Conservation (phyloP, 2,113 vertebrate genomes). For the Ictalurus punctatus region DNA sequence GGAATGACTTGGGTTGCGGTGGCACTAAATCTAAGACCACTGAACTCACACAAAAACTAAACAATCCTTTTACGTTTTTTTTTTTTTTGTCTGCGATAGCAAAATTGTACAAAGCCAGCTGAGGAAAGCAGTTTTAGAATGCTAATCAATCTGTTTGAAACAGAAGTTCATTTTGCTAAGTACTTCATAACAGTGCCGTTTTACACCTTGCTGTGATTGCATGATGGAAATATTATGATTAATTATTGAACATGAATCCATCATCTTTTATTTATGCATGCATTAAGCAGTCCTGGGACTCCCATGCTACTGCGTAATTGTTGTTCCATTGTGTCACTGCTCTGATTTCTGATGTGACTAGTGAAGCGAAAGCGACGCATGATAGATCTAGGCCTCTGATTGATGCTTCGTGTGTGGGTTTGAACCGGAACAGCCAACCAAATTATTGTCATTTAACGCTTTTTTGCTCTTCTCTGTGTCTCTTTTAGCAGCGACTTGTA, state of each 20-base stretch:
- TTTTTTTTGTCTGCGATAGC: not conserved
- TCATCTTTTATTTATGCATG: slow-evolving; percentile 80
- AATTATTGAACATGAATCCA: slow-evolving; percentile 79
- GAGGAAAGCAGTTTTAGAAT: slow-evolving; percentile 65
- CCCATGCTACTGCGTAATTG: slow-evolving; percentile 69
- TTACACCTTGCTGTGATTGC: slow-evolving; percentile 44
- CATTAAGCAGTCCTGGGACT: slow-evolving; percentile 68
- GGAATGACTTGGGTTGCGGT: not conserved
- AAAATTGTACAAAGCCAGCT: slow-evolving; percentile 57
- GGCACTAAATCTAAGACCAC: not conserved
- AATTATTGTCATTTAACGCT: slow-evolving; percentile 72
- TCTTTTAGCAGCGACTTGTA: slow-evolving; percentile 74
- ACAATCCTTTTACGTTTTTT: not conserved
- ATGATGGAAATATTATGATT: slow-evolving; percentile 73
- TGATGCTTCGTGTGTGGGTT: slow-evolving; percentile 66
- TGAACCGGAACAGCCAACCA: slow-evolving; percentile 65
- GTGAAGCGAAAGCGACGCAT: slow-evolving; percentile 58
- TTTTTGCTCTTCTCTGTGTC: slow-evolving; percentile 69
- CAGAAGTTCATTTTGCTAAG: slow-evolving; percentile 74
- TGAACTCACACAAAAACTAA: not conserved
- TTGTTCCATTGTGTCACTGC: slow-evolving; percentile 72
- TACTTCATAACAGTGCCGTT: slow-evolving; percentile 56
- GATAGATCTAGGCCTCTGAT: slow-evolving; percentile 70
- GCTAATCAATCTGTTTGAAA: slow-evolving; percentile 74
- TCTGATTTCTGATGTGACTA: slow-evolving; percentile 65